Conservation (phyloP, 2,888 invertebrate genomes). For the Ennomos quercinarius region DNA sequence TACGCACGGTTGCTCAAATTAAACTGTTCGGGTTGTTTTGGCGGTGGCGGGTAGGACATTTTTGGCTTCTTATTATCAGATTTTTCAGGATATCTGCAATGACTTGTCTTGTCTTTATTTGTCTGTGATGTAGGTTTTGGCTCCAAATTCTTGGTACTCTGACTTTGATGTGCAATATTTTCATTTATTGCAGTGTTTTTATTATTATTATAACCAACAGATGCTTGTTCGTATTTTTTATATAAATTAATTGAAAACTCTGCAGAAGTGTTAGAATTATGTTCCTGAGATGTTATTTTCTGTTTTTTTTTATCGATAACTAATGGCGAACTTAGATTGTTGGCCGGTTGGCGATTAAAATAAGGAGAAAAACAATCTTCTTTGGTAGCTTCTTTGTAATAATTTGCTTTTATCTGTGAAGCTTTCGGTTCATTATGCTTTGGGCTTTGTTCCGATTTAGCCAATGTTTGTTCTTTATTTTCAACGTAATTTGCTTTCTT, state of each 20-base stretch:
- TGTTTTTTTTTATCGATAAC: conserved; percentile 2
- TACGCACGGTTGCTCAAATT: conserved; percentile 35
- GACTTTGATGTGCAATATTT: background rate
- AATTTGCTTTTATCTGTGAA: conserved; percentile 9
- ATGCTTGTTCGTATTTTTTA: conserved; percentile 25
- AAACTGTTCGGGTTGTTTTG: conserved; percentile 17
- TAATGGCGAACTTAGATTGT: background rate
- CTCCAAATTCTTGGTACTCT: conserved; percentile 7
- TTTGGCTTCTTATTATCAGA: conserved; percentile 14
- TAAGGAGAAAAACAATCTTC: conserved; percentile 11
- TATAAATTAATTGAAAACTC: conserved; percentile 20
- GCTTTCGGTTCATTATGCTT: conserved; percentile 1
- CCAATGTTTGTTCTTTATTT: background rate
- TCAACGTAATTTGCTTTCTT: conserved; percentile 1
- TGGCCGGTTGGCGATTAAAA: conserved; percentile 3
- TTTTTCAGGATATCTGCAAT: conserved; percentile 4
- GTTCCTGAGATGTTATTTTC: conserved; percentile 9
- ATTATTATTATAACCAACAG: background rate
- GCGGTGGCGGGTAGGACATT: background rate
- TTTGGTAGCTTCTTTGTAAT: conserved; percentile 18
- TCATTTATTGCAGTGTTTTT: background rate
- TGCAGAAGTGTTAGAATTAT: conserved; percentile 11
- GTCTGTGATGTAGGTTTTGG: background rate
- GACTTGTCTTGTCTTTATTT: background rate
- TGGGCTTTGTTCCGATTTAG: conserved; percentile 16